Conservation (phyloP, 2,888 invertebrate species). For the Drosophila ustulata region DNA sequence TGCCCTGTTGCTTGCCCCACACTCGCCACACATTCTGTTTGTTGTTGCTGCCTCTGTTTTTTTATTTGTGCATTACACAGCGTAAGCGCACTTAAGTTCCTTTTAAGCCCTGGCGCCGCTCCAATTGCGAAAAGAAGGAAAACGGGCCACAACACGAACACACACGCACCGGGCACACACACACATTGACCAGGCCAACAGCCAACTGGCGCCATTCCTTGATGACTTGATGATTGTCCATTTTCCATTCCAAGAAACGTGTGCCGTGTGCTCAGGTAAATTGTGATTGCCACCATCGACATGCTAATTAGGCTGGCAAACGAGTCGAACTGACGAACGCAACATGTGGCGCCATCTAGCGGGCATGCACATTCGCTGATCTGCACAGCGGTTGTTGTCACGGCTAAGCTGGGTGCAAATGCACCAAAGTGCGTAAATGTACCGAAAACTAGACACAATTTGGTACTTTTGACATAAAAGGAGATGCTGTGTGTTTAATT, state of each 20-base stretch:
- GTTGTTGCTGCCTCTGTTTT: neutral
- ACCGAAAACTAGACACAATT: neutral
- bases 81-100: constrained; percentile 76
- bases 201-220: constrained; percentile 61
- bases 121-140: constrained; percentile 76
- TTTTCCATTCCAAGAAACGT: constrained; percentile 27
- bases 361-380: constrained; percentile 27
- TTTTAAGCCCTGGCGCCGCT: constrained; percentile 81
- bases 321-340: neutral
- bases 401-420: constrained; percentile 1
- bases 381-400: constrained; percentile 18
- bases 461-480: constrained; percentile 3
- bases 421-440: neutral
- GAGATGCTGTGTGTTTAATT: neutral
- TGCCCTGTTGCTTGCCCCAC: constrained; percentile 34
- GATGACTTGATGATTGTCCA: constrained; percentile 54
- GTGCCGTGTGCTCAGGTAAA: constrained; percentile 20
- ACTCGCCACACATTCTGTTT: neutral
- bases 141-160: constrained; percentile 33
- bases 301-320: constrained; percentile 20
- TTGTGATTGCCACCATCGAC: constrained; percentile 1
- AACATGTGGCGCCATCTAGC: constrained; percentile 51
- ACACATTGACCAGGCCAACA: constrained; percentile 29
- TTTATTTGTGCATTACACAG: constrained; percentile 78
- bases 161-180: constrained; percentile 12